Base-by-base conservation (phyloP, 2,888 invertebrate species). In the Lasius fuliginosus region DNA sequence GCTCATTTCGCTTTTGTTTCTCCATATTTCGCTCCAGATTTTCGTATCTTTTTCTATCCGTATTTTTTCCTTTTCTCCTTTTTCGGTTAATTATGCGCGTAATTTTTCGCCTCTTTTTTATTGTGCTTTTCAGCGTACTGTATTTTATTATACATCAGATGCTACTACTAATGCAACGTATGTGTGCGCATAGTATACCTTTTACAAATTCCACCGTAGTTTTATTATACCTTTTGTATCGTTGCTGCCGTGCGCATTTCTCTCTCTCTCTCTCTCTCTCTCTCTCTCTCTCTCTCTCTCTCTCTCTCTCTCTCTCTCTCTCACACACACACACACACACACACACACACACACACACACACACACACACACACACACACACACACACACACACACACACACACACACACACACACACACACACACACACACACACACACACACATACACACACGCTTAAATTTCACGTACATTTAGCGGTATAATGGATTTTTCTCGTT, bases 401-500 rank as follows among this genome's bases (percentile, higher is more conserved):
- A n/a, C n/a, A n/a, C n/a, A n/a, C n/a, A n/a, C n/a, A n/a, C n/a
- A n/a, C n/a, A n/a, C n/a, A n/a, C n/a, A n/a, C n/a, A n/a, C n/a
- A n/a, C n/a, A n/a, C 3, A 33, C 3, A 36, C 5, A 5, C 36
- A 36, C 36, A 30, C 23, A 23, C 23, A 23, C 23, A 23, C 23
- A 23, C 0, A 23, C 23, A 23, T 33, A 33, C 0, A 36, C 0
- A 5, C 36, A 36, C 36, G n/a, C 23, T 23, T 23, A 56, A 58
- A 23, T 58, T 56, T 68, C 23, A 68, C 58, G 68, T 77, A 33
- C 5, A 42, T 49, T 53, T 30, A 30, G 3, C 30, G 30, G 12
- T 27, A 56, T 30, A 58, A 77, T 68, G 56, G 40, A 68, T 68
- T 53, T n/a, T 6, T 40, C 53, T 46, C 40, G 30, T 77, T 67